Conservation (phyloP, 2,113 vertebrate genomes). For the Pseudopodoces humilis region DNA sequence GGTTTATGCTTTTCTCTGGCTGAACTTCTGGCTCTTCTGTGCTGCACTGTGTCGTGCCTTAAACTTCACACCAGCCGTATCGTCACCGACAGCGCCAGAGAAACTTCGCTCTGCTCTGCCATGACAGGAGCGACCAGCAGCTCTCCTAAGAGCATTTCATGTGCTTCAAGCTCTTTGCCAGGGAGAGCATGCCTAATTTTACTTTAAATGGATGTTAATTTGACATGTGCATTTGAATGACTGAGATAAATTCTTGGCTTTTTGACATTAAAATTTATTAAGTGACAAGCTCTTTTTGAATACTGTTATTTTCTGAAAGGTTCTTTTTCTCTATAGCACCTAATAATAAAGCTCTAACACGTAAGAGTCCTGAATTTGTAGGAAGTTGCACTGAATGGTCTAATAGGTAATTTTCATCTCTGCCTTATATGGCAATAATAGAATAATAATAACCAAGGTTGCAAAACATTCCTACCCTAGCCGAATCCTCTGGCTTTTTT, state of each 20-base stretch:
- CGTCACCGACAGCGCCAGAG: background rate
- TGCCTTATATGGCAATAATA: background rate
- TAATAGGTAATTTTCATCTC: constrained; percentile 26
- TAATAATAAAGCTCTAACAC: background rate
- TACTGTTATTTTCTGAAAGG: constrained; percentile 14
- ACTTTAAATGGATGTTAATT: constrained; percentile 41
- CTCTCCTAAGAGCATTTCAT: background rate
- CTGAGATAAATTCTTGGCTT: constrained; percentile 15
- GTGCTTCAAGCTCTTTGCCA: background rate
- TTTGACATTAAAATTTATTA: constrained; percentile 15
- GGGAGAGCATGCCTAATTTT: constrained; percentile 11
- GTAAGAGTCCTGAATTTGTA: background rate
- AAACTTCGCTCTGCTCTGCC: background rate
- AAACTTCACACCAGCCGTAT: background rate
- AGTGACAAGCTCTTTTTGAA: constrained; percentile 15
- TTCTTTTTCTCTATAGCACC: background rate
- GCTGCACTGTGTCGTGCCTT: background rate
- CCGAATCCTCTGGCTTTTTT: constrained; percentile 7
- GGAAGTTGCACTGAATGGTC: background rate
- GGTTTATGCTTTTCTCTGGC: background rate
- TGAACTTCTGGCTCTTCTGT: background rate
- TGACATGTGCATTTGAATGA: constrained; percentile 23
- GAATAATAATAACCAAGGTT: background rate
- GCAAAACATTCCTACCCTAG: background rate
- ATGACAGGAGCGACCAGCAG: background rate